Conservation (phyloP, 1,140 invertebrate genomes). For the Drosophila repletoides region DNA sequence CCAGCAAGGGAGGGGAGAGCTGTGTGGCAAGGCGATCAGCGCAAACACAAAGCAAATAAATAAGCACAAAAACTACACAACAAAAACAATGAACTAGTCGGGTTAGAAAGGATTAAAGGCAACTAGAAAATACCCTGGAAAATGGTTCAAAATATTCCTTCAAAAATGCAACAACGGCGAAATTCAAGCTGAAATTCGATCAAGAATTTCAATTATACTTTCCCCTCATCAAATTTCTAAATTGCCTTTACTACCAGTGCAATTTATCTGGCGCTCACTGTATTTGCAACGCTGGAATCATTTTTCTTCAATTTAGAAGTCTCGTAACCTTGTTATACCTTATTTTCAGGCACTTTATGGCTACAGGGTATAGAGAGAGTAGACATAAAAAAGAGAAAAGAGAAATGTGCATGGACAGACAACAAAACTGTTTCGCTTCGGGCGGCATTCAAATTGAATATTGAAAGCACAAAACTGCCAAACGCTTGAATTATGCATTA, state of each 20-base stretch:
- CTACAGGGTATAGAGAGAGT: conserved; percentile 5
- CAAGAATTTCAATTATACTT: too few relatives aligned
- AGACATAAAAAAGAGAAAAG: conserved; percentile 14
- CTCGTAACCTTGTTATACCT: background rate
- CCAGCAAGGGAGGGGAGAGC: background rate
- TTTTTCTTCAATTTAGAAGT: background rate
- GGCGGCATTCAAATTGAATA: conserved; percentile 80
- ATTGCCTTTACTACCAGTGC: too few relatives aligned
- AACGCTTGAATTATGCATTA: conserved; percentile 80
- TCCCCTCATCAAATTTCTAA: too few relatives aligned
- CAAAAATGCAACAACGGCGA: too few relatives aligned
- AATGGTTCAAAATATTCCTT: background rate
- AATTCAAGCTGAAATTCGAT: too few relatives aligned
- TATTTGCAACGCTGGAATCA: too few relatives aligned
- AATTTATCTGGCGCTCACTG: too few relatives aligned
- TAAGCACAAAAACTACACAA: conserved; percentile 50
- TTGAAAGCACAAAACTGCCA: conserved; percentile 78
- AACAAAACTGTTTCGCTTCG: conserved; percentile 62
- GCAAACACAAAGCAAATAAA: conserved; percentile 65
- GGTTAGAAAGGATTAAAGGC: background rate
- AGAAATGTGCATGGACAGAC: conserved; percentile 47
- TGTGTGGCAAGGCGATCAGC: conserved; percentile 28
- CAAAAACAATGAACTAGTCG: conserved; percentile 8
- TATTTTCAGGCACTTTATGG: background rate
- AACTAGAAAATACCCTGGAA: background rate